Conservation (phyloP, 2,113 vertebrate species). For the Scopus umbretta region DNA sequence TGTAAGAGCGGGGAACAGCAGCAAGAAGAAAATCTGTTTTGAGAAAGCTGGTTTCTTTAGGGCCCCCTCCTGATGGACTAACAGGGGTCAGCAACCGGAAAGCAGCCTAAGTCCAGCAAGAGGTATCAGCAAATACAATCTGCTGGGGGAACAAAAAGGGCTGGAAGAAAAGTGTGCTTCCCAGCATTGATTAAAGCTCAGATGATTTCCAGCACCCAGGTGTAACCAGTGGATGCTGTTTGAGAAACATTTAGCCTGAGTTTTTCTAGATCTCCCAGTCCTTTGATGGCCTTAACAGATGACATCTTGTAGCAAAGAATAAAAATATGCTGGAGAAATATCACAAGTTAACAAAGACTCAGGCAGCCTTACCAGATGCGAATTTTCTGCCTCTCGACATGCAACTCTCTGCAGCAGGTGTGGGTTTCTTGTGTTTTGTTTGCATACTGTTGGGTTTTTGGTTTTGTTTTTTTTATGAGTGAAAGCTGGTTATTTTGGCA, state of each 20-base stretch:
- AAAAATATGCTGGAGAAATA: background rate
- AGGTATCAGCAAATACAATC: background rate
- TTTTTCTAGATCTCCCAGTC: background rate
- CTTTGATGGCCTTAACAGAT: background rate
- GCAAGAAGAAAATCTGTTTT: background rate
- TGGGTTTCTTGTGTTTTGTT: background rate
- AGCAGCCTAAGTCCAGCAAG: background rate
- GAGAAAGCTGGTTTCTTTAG: background rate
- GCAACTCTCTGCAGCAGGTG: background rate
- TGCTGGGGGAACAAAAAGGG: background rate
- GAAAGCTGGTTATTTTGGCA: background rate
- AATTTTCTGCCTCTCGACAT: background rate
- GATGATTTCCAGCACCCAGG: background rate
- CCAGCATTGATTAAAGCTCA: background rate
- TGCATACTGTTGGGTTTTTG: too few species aligned
- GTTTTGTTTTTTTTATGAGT: background rate
- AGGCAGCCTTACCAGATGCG: background rate
- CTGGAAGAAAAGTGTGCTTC: background rate
- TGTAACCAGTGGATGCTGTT: background rate
- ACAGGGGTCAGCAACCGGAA: background rate
- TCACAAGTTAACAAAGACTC: background rate
- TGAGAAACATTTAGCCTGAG: background rate
- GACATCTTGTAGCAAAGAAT: background rate
- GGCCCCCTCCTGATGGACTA: background rate
- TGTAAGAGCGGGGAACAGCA: background rate